Conservation (phyloP, 2,888 invertebrate genomes). For the Rhodophaea formosa region DNA sequence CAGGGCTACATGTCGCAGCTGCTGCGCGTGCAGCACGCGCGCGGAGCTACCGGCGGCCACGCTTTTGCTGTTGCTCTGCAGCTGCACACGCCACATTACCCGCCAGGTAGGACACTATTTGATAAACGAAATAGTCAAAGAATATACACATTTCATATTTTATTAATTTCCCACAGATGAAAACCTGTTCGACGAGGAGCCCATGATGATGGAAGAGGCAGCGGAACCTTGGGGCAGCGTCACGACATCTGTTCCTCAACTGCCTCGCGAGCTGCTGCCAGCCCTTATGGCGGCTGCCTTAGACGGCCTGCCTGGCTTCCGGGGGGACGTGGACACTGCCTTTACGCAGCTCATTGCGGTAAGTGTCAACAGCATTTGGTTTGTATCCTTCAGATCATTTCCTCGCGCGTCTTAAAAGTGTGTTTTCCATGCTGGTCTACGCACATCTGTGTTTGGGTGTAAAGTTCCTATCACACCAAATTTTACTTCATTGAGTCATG, state of each 20-base stretch:
- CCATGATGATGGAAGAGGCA: conserved; percentile 46
- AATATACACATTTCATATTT: no score
- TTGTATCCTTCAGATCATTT: no score
- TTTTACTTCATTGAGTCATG: no score
- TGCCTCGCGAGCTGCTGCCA: conserved; percentile 47
- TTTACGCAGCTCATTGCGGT: conserved; percentile 60
- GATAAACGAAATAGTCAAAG: no score
- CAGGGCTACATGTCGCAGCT: conserved; percentile 95
- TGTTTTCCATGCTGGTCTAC: no score
- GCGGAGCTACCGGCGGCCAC: conserved; percentile 93
- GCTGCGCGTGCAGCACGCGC: conserved; percentile 92
- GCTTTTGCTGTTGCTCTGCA: conserved; percentile 90
- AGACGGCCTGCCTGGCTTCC: conserved; percentile 41
- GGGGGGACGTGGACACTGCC: conserved; percentile 55
- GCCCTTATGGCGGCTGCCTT: conserved; percentile 33
- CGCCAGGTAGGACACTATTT: no score
- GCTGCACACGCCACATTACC: conserved; percentile 80
- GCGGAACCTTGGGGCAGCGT: conserved; percentile 45
- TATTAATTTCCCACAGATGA: conserved; percentile 59
- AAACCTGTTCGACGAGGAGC: conserved; percentile 51
- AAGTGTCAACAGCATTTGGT: conserved; percentile 23
- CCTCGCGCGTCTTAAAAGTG: no score
- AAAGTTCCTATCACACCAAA: no score
- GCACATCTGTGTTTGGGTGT: no score
- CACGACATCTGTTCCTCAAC: conserved; percentile 27